Percentiles rank a stretch among this genome's conserved stretches.
Evolutionary conservation across 2,113 vertebrate species (phyloP).

Genomic region (Saccopteryx bilineata): DNA sequence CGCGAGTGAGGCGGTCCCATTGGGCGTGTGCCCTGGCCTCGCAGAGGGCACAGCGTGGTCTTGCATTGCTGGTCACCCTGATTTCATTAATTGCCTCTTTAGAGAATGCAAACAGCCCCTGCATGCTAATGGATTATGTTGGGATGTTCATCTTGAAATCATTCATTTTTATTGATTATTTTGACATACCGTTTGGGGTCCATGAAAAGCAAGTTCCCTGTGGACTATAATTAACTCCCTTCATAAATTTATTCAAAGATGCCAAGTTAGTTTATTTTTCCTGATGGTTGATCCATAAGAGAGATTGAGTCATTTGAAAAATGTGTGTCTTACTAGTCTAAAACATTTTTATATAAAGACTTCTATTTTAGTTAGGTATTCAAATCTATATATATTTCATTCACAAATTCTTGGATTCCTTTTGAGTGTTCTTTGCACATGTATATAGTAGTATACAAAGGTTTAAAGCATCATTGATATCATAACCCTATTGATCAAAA

Average conservation of each 20-base stretch:
- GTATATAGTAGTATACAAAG: not conserved
- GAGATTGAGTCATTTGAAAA: not conserved
- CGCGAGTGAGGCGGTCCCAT: not conserved
- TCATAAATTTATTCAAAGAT: constrained; percentile 53
- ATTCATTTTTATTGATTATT: constrained; percentile 77
- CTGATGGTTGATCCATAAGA: not conserved
- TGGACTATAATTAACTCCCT: constrained; percentile 69
- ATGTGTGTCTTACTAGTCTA: not conserved
- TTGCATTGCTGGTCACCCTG: not conserved
- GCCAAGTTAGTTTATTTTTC: constrained; percentile 32
- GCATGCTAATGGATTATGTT: not conserved
- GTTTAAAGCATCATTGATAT: not conserved
- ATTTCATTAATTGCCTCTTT: constrained; percentile 50
- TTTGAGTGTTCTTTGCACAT: not conserved
- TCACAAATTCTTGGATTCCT: not conserved
- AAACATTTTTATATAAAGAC: not conserved
- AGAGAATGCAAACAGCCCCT: constrained; percentile 35
- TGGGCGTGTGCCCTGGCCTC: not conserved
- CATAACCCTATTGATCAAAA: not conserved
- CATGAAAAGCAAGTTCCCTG: constrained; percentile 33
- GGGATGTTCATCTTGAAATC: constrained; percentile 46
- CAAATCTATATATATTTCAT: not conserved
- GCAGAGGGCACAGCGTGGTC: not conserved
- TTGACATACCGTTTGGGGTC: constrained; percentile 60
- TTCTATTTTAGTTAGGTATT: not conserved